phyloP scores from a whole-genome alignment of 2,888 invertebrate species.

The Thera obeliscata region DNA sequence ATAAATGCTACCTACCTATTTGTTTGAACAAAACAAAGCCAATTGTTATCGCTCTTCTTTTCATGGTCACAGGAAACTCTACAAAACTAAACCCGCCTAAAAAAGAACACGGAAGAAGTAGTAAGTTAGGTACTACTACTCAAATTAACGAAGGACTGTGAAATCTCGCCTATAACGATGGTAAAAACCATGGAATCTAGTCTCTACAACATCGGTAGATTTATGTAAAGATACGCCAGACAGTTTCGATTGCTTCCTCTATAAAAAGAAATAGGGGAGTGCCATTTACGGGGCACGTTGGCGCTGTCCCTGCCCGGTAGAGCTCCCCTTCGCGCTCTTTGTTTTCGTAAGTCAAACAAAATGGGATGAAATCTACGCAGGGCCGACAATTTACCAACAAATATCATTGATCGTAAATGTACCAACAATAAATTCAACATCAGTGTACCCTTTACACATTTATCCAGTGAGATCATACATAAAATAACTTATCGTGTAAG shows the following conservation, averaged over 20 bases:
- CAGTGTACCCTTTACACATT: background rate
- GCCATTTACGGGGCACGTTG: constrained; percentile 39
- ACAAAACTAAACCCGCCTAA: too few relatives aligned
- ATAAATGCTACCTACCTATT: background rate
- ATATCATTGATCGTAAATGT: background rate
- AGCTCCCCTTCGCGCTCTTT: constrained; percentile 48
- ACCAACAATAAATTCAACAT: background rate
- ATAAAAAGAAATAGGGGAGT: constrained; percentile 45
- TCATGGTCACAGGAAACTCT: too few relatives aligned
- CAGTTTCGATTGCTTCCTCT: constrained; percentile 30
- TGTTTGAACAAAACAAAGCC: background rate
- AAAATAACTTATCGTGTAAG: background rate
- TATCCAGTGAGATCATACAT: background rate
- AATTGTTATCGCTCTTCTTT: too few relatives aligned
- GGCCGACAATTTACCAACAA: background rate
- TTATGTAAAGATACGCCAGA: constrained; percentile 25
- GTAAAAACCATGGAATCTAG: background rate
- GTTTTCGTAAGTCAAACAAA: constrained; percentile 46
- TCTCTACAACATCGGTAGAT: constrained; percentile 15
- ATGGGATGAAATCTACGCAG: constrained; percentile 29
- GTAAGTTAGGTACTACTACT: too few relatives aligned
- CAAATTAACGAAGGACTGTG: too few relatives aligned
- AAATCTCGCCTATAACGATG: background rate
- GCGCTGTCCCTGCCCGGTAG: constrained; percentile 30
- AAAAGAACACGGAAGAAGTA: too few relatives aligned